Conservation (phyloP, 2,113 vertebrate genomes). For the Sitta europaea region DNA sequence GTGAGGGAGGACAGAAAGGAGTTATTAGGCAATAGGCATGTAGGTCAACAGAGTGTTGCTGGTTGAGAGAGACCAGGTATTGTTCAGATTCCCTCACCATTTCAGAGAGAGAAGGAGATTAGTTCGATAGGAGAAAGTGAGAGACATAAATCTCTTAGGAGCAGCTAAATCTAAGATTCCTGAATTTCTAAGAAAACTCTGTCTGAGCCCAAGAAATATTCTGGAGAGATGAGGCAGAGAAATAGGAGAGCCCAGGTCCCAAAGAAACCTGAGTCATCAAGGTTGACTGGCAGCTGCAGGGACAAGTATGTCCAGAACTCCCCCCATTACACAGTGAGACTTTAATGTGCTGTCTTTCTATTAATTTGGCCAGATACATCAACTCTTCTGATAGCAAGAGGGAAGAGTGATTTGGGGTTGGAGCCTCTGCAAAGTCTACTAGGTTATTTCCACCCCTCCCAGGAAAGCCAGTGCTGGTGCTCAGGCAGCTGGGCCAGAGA, state of each 20-base stretch:
- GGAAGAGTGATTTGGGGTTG: background rate
- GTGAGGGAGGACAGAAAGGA: background rate
- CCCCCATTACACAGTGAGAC: background rate
- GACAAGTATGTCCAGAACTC: background rate
- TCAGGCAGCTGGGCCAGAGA: background rate
- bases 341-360: background rate
- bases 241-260: background rate
- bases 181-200: background rate
- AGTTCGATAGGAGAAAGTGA: background rate
- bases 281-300: background rate
- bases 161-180: background rate
- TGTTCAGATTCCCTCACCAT: background rate
- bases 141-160: background rate
- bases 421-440: background rate
- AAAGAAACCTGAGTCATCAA: background rate
- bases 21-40: background rate
- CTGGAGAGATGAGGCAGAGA: background rate
- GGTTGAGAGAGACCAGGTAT: background rate
- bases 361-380: background rate
- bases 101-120: background rate
- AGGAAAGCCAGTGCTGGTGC: background rate
- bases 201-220: background rate
- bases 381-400: background rate
- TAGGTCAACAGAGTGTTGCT: background rate
- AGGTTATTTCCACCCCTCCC: background rate